Conservation (phyloP, 2,888 invertebrate species). For the Eudemis profundana region DNA sequence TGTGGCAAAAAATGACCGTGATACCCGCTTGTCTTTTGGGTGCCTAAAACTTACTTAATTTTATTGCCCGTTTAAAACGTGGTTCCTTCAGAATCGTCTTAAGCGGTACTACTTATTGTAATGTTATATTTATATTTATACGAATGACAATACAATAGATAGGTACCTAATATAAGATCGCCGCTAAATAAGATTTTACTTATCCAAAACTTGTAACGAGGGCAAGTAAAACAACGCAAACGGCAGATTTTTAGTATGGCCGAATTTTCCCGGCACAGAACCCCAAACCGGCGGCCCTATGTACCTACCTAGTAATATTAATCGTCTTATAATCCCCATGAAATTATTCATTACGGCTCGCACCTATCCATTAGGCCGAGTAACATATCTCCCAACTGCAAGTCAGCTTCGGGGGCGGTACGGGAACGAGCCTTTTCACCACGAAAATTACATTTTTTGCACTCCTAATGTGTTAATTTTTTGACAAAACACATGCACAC, state of each 20-base stretch:
- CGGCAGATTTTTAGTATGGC: neutral
- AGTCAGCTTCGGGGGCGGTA: slow-evolving; percentile 53
- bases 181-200: too few relatives aligned
- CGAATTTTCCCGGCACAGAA: neutral
- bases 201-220: too few relatives aligned
- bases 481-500: neutral
- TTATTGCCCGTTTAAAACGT: too few relatives aligned
- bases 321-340: slow-evolving; percentile 74
- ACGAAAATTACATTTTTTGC: slow-evolving; percentile 36
- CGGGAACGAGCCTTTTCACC: slow-evolving; percentile 20
- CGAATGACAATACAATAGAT: too few relatives aligned
- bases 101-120: too few relatives aligned
- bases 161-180: too few relatives aligned
- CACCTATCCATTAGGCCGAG: slow-evolving; percentile 69
- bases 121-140: too few relatives aligned
- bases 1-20: too few relatives aligned
- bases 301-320: slow-evolving; percentile 54
- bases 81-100: too few relatives aligned
- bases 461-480: slow-evolving; percentile 38
- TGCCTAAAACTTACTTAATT: too few relatives aligned
- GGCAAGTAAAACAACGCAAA: too few relatives aligned
- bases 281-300: slow-evolving; percentile 43
- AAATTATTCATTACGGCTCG: slow-evolving; percentile 68
- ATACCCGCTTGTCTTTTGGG: too few relatives aligned
- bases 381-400: slow-evolving; percentile 55